Conservation (phyloP, 2,797 vertebrate species). For the Peromyscus melanophrys region DNA sequence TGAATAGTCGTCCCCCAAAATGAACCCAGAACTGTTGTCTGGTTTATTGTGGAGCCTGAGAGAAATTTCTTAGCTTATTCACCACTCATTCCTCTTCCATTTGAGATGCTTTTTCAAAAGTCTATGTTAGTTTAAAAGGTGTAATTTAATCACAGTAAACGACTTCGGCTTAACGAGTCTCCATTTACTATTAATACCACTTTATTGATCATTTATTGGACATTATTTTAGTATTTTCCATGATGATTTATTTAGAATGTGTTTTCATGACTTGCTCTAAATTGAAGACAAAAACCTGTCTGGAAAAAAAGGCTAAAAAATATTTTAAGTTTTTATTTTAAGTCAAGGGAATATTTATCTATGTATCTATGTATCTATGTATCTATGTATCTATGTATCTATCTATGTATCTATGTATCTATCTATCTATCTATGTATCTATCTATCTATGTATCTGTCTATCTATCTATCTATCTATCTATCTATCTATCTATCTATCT, state of each 20-base stretch:
- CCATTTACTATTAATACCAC: not conserved
- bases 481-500: no score
- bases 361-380: no score
- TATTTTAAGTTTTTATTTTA: constrained; percentile 12
- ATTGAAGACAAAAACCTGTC: not conserved
- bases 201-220: not conserved
- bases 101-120: not conserved
- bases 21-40: not conserved
- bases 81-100: not conserved
- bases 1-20: not conserved
- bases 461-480: no score
- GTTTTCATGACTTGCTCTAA: not conserved
- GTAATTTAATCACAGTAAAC: not conserved
- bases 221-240: not conserved
- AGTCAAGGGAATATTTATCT: not conserved
- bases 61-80: constrained; percentile 2
- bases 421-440: no score
- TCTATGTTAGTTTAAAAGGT: not conserved
- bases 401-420: no score
- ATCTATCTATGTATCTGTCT: no score
- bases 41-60: not conserved
- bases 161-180: not conserved
- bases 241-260: not conserved
- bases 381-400: no score
- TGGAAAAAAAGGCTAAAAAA: not conserved